Evolutionary conservation across 92 coral and sea anemone genomes (phyloP), one percentile per base, ranked within the genome.

Genomic region (Epizoanthus ramosus): DNA sequence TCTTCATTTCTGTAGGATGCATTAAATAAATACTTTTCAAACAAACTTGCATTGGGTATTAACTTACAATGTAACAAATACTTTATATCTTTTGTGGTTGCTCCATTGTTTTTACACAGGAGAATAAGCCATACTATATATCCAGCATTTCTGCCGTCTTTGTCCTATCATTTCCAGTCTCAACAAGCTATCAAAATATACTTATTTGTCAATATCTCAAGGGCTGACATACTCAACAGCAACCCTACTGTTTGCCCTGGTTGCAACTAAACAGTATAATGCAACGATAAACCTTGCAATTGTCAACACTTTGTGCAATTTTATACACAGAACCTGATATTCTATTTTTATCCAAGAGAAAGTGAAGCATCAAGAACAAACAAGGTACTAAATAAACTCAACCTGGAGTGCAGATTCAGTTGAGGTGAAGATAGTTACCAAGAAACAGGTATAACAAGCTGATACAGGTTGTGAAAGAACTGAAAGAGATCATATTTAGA

Each of bases 51-150:
- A 77, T 43, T 77, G 82, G 60, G 45, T 59, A 54, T 74, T 74
- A 77, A 77, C 50, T 77, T 61, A 77, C 59, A 47, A 21, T 77
- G 82, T 28, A 77, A 77, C 82, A 77, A 77, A 61, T 77, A 77
- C 45, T 33, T 77, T 39, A 41, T 77, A 77, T 65, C 21, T 77
- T 14, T 39, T 31, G 31, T 58, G 28, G 54, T 37, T 25, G 17
- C 69, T 60, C 25, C 59, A 5, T 41, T 21, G 31, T 22, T 70
- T 57, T 59, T 50, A 50, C 54, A 39, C 57, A 25, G 37, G 47
- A 57, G 18, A 19, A n/a, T 22, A 61, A 77, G 82, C 19, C 82
- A 19, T 66, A 14, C 37, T 63, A 50, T 50, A 50, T 28, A 28
- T 28, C 31, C 14, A 50, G 23, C 58, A 37, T 37, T 60, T 77